These are phyloP conservation scores for Manduca sexta DNA, from an alignment of 1,140 invertebrate genomes.

Conservation along the genomic window DNA sequence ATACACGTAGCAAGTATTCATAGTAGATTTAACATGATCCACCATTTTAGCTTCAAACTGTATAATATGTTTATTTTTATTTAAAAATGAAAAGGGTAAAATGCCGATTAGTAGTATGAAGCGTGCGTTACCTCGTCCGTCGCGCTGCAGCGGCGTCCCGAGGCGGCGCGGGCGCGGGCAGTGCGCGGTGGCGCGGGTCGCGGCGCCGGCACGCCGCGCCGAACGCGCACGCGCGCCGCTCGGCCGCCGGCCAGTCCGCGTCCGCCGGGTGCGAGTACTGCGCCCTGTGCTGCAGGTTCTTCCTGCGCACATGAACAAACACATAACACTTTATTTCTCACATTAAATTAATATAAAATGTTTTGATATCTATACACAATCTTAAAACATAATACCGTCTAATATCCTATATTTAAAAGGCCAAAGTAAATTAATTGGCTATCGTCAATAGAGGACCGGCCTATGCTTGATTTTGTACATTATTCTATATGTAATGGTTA, in stretches of 20 bases:
- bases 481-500: too few species aligned
- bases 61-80: too few species aligned
- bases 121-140: constrained; percentile 18
- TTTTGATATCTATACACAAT: not conserved
- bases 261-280: constrained; percentile 50
- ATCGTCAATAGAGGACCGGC: too few species aligned
- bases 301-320: constrained; percentile 16
- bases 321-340: not conserved
- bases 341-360: not conserved
- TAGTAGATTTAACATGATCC: too few species aligned
- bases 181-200: constrained; percentile 40
- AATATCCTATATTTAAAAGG: too few species aligned
- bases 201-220: constrained; percentile 32
- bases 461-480: too few species aligned
- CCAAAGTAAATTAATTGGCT: too few species aligned
- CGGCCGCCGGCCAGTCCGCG: constrained; percentile 41
- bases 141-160: not conserved
- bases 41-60: too few species aligned
- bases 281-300: constrained; percentile 37
- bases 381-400: too few species aligned
- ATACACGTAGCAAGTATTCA: too few species aligned
- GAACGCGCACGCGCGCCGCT: constrained; percentile 31
- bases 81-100: not conserved
- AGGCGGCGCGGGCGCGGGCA: constrained; percentile 42
- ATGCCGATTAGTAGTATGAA: not conserved